Evolutionary conservation across 2,888 invertebrate species (phyloP).

Genomic region (Eristalis pertinax): DNA sequence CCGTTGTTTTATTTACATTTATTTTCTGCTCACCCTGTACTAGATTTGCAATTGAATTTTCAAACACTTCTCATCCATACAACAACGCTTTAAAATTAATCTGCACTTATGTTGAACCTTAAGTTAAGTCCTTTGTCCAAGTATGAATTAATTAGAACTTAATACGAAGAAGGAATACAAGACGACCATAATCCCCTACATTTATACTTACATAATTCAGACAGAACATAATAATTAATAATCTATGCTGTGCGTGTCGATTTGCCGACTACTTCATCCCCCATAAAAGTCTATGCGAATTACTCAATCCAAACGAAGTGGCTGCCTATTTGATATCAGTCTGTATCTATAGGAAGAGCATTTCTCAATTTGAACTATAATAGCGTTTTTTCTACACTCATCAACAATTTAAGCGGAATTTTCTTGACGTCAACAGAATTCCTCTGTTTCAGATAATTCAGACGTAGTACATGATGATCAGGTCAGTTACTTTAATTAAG

Average conservation of each 20-base stretch:
- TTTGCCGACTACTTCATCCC: not conserved
- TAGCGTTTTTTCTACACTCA: not conserved
- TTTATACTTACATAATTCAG: not conserved
- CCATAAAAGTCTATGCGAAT: slow-evolving; percentile 3
- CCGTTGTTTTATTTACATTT: too few species aligned
- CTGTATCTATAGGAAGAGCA: not conserved
- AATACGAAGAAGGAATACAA: not conserved
- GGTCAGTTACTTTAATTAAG: too few species aligned
- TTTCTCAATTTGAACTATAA: too few species aligned
- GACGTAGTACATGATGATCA: too few species aligned
- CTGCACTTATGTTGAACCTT: not conserved
- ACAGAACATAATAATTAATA: not conserved
- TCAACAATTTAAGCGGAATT: not conserved
- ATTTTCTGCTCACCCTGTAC: too few species aligned
- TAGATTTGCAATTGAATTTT: too few species aligned
- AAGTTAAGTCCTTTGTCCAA: not conserved
- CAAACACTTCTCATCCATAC: too few species aligned
- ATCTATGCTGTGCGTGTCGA: slow-evolving; percentile 5
- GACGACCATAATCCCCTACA: not conserved
- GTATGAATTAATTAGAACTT: not conserved
- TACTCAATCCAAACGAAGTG: slow-evolving; percentile 11
- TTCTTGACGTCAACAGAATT: too few species aligned
- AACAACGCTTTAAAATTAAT: too few species aligned
- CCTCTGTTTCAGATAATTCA: too few species aligned
- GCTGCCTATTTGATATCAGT: not conserved